A percentile compares a stretch with the other conserved stretches of the same genome.
Conservation (phyloP, 2,888 invertebrate species). For the Muschampia plurimacula region DNA sequence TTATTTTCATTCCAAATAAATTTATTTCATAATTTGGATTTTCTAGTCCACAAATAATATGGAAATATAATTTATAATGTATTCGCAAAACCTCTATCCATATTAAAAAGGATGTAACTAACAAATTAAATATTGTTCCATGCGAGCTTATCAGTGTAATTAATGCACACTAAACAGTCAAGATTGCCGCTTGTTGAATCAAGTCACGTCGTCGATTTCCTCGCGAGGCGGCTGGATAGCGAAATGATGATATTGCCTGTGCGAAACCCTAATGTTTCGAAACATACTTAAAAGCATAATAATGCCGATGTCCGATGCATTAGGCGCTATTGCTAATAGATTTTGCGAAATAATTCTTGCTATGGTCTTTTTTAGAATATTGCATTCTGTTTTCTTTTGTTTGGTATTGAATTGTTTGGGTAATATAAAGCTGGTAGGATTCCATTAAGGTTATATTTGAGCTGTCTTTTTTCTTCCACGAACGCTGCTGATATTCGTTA, state of each 20-base stretch:
- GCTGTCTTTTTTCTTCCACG: too few species aligned
- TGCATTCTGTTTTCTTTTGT: too few species aligned
- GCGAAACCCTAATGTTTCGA: slow-evolving; percentile 1
- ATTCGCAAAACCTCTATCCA: not conserved
- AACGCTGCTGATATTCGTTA: slow-evolving; percentile 13
- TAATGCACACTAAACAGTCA: slow-evolving; percentile 15
- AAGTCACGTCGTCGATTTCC: slow-evolving; percentile 24
- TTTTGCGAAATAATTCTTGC: not conserved
- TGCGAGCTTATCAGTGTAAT: slow-evolving; percentile 23
- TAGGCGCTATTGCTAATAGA: not conserved
- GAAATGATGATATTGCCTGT: slow-evolving; percentile 21
- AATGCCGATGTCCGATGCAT: not conserved
- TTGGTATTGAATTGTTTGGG: too few species aligned
- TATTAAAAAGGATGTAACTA: not conserved
- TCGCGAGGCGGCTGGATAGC: slow-evolving; percentile 8
- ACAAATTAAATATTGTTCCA: slow-evolving; percentile 8
- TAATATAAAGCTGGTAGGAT: not conserved
- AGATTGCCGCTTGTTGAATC: slow-evolving; percentile 18
- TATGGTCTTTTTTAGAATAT: not conserved
- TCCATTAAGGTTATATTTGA: not conserved
- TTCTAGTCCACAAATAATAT: too few species aligned
- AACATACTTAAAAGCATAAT: not conserved
- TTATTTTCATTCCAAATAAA: too few species aligned
- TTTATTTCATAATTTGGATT: not conserved
- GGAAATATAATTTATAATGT: not conserved